Percentiles rank a stretch among this genome's conserved stretches.
These are phyloP conservation scores for Pimpla rufipes DNA, from an alignment of 2,888 invertebrate genomes.

Conservation along the genomic window DNA sequence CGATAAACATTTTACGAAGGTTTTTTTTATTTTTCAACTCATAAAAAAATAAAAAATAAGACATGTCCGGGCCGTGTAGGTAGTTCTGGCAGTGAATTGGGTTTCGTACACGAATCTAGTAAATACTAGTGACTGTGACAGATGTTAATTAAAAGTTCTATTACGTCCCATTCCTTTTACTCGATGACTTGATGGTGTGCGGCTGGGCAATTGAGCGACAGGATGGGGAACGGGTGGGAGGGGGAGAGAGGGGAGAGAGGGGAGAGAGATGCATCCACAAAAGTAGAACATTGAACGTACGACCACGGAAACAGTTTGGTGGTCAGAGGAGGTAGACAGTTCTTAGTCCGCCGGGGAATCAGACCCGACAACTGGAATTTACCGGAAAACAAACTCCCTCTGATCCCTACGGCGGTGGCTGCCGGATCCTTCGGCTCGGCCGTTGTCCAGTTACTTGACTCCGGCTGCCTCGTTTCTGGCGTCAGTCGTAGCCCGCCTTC, in stretches of 20 bases:
- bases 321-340: conserved; percentile 46
- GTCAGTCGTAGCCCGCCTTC: conserved; percentile 69
- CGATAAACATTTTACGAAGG: no score
- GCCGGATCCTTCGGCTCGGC: conserved; percentile 37
- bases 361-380: conserved; percentile 81
- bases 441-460: conserved; percentile 60
- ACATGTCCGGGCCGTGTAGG: background rate
- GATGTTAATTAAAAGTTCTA: conserved; percentile 81
- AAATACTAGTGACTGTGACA: conserved; percentile 78
- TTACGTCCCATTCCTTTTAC: conserved; percentile 74
- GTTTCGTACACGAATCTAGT: conserved; percentile 27
- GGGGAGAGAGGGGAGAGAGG: conserved; percentile 5
- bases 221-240: conserved; percentile 27
- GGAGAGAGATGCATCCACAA: conserved; percentile 15
- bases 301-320: conserved; percentile 50
- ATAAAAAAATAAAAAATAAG: no score
- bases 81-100: background rate
- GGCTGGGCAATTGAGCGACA: conserved; percentile 20
- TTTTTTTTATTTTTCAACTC: no score
- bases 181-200: conserved; percentile 21
- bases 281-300: conserved; percentile 36
- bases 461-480: conserved; percentile 62
- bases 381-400: conserved; percentile 78
- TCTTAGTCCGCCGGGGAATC: conserved; percentile 80
- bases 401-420: conserved; percentile 65